phyloP scores from a whole-genome alignment of 2,113 vertebrate species.

The Pitta sordida region DNA sequence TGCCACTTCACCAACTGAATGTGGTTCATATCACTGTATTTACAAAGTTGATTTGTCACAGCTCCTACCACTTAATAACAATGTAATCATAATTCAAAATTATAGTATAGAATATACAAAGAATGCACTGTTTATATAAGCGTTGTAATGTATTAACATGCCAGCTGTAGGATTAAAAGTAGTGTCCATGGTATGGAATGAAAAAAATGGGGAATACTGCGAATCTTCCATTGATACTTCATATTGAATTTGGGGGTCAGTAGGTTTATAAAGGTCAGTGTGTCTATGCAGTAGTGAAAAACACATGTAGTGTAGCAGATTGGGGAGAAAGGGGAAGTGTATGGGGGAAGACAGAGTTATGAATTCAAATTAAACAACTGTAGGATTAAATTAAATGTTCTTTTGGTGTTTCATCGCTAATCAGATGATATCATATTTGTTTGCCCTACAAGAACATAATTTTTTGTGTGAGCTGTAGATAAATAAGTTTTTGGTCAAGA shows the following conservation, averaged over 20 bases:
- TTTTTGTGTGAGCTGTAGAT: not conserved
- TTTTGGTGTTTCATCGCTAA: not conserved
- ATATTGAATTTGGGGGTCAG: not conserved
- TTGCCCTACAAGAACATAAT: not conserved
- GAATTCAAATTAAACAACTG: not conserved
- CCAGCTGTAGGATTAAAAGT: not conserved
- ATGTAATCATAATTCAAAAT: not conserved
- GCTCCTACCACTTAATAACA: not conserved
- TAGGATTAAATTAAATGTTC: not conserved
- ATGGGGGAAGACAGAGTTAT: not conserved
- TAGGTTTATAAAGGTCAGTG: not conserved
- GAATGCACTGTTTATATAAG: not conserved
- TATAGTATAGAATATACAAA: not conserved
- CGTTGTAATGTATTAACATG: not conserved
- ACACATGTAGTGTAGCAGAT: rapidly evolving
- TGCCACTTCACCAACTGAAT: not conserved
- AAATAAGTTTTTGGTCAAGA: not conserved
- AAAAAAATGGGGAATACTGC: not conserved
- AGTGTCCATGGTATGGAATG: not conserved
- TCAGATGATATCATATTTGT: not conserved
- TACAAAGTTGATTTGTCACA: not conserved
- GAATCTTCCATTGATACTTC: not conserved
- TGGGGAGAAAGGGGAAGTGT: not conserved
- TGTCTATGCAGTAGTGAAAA: not conserved
- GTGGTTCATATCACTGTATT: not conserved